A percentile compares a stretch with the other conserved stretches of the same genome.
phyloP scores from a whole-genome alignment of 2,113 vertebrate species.

The Ammospiza nelsoni region DNA sequence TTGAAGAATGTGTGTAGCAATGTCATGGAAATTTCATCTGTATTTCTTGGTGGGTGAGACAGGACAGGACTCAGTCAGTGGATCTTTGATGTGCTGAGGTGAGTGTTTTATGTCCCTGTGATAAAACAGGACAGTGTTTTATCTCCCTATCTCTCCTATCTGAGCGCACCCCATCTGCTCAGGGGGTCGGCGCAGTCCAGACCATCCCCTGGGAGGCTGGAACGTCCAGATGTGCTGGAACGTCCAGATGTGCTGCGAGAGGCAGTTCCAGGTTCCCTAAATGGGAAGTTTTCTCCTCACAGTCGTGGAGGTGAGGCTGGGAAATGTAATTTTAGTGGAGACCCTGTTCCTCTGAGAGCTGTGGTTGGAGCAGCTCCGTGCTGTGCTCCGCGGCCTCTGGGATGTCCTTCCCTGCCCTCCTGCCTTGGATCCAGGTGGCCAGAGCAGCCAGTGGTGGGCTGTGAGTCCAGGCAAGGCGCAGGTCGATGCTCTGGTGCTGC shows the following conservation, averaged over 20 bases:
- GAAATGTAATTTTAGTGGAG: background rate
- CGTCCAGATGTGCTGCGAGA: background rate
- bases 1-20: background rate
- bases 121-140: background rate
- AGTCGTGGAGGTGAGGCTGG: rapidly evolving
- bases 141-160: background rate
- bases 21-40: background rate
- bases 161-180: background rate
- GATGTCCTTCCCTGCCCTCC: background rate
- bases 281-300: background rate
- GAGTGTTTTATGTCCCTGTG: no score
- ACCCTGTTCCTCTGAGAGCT: background rate
- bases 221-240: background rate
- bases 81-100: background rate
- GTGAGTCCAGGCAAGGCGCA: background rate
- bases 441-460: background rate
- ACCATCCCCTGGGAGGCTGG: background rate
- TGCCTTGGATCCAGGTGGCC: background rate
- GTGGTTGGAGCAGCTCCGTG: background rate
- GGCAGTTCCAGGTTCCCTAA: background rate
- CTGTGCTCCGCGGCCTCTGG: background rate
- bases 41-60: background rate
- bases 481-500: background rate
- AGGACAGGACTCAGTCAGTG: background rate
- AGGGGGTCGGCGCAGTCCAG: background rate